Conservation (phyloP, 1,140 invertebrate genomes). For the Zaprionus camerounensis region DNA sequence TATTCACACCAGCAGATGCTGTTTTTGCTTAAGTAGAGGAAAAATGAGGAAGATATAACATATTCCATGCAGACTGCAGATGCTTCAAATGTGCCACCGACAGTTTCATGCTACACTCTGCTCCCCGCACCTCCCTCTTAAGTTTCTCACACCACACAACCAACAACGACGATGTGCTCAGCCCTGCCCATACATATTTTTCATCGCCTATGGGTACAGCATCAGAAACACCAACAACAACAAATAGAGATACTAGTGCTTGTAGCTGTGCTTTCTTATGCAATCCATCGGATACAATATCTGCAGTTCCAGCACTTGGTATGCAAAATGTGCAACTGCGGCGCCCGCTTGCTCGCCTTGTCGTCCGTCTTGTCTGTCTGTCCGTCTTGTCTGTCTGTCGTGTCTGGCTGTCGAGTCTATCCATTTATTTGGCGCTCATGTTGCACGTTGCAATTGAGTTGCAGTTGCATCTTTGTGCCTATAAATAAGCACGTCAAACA, state of each 20-base stretch:
- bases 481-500: constrained; percentile 77
- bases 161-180: neutral
- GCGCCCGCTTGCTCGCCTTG: constrained; percentile 19
- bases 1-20: constrained; percentile 42
- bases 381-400: constrained; percentile 44
- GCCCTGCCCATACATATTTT: constrained; percentile 28
- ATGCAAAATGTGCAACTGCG: constrained; percentile 63
- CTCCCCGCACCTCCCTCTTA: constrained; percentile 8
- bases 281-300: constrained; percentile 68
- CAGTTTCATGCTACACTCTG: constrained; percentile 17
- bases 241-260: neutral
- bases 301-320: constrained; percentile 57
- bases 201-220: constrained; percentile 13
- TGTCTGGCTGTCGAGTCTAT: constrained; percentile 31
- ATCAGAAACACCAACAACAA: constrained; percentile 9
- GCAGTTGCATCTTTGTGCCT: constrained; percentile 69
- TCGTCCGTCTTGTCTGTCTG: constrained; percentile 15
- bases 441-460: constrained; percentile 63
- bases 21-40: constrained; percentile 8
- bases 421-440: constrained; percentile 63
- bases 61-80: constrained; percentile 29
- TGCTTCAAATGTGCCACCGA: constrained; percentile 42
- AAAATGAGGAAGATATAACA: constrained; percentile 29
- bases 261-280: constrained; percentile 64
- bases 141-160: too few relatives aligned